Conservation (phyloP, 2,797 vertebrate genomes). For the Sciurus carolinensis region DNA sequence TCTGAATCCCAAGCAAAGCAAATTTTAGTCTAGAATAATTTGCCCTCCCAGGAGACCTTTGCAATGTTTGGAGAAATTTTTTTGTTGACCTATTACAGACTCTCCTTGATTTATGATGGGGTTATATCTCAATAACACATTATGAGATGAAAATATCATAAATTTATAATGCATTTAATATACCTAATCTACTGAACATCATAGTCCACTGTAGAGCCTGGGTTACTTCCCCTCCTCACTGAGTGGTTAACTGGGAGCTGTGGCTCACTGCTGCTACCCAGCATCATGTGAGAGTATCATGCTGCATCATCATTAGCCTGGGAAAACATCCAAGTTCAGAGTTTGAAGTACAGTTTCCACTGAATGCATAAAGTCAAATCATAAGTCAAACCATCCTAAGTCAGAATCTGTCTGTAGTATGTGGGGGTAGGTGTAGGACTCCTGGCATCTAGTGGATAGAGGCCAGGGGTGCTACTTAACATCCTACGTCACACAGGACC, state of each 20-base stretch:
- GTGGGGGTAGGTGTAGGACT: background rate
- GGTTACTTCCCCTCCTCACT: background rate
- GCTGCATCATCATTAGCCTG: background rate
- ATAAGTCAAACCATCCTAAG: background rate
- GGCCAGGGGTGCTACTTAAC: background rate
- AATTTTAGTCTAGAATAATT: background rate
- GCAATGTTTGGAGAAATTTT: background rate
- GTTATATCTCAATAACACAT: background rate
- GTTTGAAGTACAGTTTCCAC: background rate
- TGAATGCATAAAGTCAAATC: background rate
- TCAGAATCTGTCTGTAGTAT: background rate
- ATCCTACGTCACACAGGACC: background rate
- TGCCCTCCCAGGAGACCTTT: background rate
- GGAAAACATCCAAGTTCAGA: background rate
- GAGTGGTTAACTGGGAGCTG: too few species aligned
- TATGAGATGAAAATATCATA: background rate
- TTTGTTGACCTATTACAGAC: background rate
- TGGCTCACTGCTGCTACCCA: background rate
- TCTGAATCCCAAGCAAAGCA: background rate
- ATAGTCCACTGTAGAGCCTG: too few species aligned
- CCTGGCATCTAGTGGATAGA: background rate
- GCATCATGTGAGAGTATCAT: too few species aligned
- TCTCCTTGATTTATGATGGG: background rate
- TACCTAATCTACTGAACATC: background rate
- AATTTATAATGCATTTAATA: background rate